Conservation (phyloP, 2,888 invertebrate genomes). For the Trichopoda pennipes region DNA sequence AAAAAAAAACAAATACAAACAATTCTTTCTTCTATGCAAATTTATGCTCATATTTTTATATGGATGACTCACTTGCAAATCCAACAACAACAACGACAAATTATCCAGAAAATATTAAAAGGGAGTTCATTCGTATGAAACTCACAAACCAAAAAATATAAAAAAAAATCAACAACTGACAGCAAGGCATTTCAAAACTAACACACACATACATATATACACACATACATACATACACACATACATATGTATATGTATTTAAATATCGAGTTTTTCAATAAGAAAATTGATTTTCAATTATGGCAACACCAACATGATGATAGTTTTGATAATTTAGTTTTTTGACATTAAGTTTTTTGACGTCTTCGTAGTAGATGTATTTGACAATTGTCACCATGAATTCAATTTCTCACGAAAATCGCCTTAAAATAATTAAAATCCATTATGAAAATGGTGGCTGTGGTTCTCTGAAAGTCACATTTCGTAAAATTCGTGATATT, state of each 20-base stretch:
- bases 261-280: too few species aligned
- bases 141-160: conserved; percentile 22
- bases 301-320: too few species aligned
- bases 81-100: conserved; percentile 21
- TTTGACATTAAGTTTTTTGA: too few species aligned
- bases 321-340: too few species aligned
- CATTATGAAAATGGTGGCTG: too few species aligned
- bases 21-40: conserved; percentile 28
- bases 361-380: too few species aligned
- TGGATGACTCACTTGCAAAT: conserved; percentile 60
- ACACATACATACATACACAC: not conserved
- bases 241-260: conserved; percentile 14
- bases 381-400: too few species aligned
- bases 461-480: too few species aligned
- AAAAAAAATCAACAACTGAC: conserved; percentile 50
- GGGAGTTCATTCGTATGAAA: conserved; percentile 56
- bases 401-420: too few species aligned
- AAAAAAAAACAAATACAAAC: conserved; percentile 27
- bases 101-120: conserved; percentile 37
- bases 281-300: too few species aligned
- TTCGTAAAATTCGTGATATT: too few species aligned
- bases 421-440: too few species aligned
- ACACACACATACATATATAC: not conserved
- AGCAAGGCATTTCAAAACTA: conserved; percentile 46
- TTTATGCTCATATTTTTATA: conserved; percentile 55